Evolutionary conservation across 2,888 invertebrate species (phyloP).

Genomic region (Amphipyra tragopoginis): DNA sequence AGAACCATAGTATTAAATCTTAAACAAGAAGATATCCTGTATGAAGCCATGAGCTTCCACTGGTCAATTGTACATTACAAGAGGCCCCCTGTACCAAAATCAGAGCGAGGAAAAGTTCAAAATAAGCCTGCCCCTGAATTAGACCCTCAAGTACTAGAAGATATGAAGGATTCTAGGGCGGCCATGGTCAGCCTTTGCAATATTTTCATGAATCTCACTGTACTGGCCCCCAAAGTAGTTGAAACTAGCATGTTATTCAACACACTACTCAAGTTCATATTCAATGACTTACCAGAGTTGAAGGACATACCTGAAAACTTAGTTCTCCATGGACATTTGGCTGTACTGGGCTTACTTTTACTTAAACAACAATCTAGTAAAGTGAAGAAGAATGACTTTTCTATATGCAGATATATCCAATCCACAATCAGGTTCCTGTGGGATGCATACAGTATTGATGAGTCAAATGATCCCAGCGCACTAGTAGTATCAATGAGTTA

Average conservation of each 20-base stretch:
- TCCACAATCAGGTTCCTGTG: constrained; percentile 97
- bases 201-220: constrained; percentile 97
- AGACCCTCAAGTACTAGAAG: constrained; percentile 93
- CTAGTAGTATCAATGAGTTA: constrained; percentile 96
- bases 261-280: constrained; percentile 95
- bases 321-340: constrained; percentile 95
- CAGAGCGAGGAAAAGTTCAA: constrained; percentile 93
- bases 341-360: constrained; percentile 94
- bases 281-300: constrained; percentile 95
- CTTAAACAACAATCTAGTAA: constrained; percentile 95
- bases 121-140: constrained; percentile 94
- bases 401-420: constrained; percentile 96
- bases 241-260: constrained; percentile 94
- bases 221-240: constrained; percentile 95
- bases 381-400: constrained; percentile 96
- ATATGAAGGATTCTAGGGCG: constrained; percentile 95
- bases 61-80: constrained; percentile 97
- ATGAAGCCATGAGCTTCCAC: constrained; percentile 94
- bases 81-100: constrained; percentile 94
- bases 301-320: constrained; percentile 95
- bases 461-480: constrained; percentile 95
- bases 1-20: constrained; percentile 94
- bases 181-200: constrained; percentile 97
- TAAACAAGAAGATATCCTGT: constrained; percentile 94
- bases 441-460: constrained; percentile 97